phyloP scores from a whole-genome alignment of 2,797 vertebrate species.

The Pitangus sulphuratus region DNA sequence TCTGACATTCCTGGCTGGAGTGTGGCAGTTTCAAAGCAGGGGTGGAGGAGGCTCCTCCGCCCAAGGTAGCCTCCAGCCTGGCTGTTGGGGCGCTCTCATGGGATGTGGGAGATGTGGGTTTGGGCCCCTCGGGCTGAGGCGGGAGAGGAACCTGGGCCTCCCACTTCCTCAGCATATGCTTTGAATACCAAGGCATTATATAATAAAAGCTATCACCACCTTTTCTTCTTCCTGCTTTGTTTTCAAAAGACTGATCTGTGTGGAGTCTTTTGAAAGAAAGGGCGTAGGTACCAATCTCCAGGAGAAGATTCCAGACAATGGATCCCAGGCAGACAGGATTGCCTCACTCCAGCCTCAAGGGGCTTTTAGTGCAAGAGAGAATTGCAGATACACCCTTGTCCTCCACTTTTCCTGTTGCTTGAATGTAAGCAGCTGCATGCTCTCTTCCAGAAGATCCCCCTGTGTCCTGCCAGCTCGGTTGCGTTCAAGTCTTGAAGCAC shows the following conservation, averaged over 20 bases:
- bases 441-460: background rate
- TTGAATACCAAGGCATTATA: conserved; percentile 64
- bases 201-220: conserved; percentile 70
- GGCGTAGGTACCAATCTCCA: conserved; percentile 68
- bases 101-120: conserved; percentile 54
- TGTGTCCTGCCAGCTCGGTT: background rate
- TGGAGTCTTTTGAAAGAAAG: conserved; percentile 69
- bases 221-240: conserved; percentile 73
- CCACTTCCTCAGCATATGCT: conserved; percentile 69
- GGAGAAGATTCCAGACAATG: conserved; percentile 68
- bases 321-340: conserved; percentile 58
- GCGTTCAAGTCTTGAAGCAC: background rate
- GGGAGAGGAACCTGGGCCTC: conserved; percentile 52
- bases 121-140: conserved; percentile 59
- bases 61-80: conserved; percentile 63
- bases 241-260: conserved; percentile 52
- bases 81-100: conserved; percentile 46
- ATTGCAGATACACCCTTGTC: conserved; percentile 51
- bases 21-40: conserved; percentile 14
- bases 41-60: conserved; percentile 30
- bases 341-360: conserved; percentile 62
- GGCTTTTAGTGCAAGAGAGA: conserved; percentile 53
- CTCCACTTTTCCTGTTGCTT: conserved; percentile 35
- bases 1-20: conserved; percentile 6
- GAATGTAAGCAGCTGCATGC: background rate